Percentiles rank a stretch among this genome's conserved stretches.
Conservation (phyloP, 92 coral and sea anemone genomes). For the Desmophyllum pertusum region DNA sequence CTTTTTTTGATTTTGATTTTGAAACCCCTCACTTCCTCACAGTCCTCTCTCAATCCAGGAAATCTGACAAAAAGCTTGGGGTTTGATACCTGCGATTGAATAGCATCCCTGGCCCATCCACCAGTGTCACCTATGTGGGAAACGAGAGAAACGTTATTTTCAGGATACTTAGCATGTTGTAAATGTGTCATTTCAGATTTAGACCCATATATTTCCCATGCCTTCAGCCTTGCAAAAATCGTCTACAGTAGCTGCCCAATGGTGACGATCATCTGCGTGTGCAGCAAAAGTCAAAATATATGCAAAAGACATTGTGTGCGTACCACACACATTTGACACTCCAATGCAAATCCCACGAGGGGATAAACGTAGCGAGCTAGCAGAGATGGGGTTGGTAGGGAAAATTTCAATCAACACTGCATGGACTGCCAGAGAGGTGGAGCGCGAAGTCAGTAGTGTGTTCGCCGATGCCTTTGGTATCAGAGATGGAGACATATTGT, state of each 20-base stretch:
- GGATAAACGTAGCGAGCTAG: constrained; percentile 42
- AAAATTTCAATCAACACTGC: constrained; percentile 45
- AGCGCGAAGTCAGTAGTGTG: constrained; percentile 41
- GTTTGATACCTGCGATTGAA: no score
- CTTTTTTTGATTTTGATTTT: no score
- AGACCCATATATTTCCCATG: constrained; percentile 15
- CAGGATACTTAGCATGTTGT: neutral
- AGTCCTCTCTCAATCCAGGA: no score
- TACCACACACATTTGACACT: neutral
- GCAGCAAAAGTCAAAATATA: constrained; percentile 14
- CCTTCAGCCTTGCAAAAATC: neutral
- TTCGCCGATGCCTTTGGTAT: constrained; percentile 45
- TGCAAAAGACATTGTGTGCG: constrained; percentile 27
- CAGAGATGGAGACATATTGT: constrained; percentile 8
- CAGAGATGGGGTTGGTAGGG: constrained; percentile 51
- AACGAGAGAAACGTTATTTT: neutral
- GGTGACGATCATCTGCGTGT: constrained; percentile 8
- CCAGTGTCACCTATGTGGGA: no score
- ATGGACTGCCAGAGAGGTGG: constrained; percentile 46
- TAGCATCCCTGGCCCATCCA: no score
- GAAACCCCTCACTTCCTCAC: no score
- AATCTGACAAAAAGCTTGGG: no score
- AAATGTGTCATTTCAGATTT: constrained; percentile 9
- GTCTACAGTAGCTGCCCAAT: neutral
- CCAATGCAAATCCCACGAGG: constrained; percentile 46